Evolutionary conservation across 2,888 invertebrate species (phyloP).

Genomic region (Panopea generosa): DNA sequence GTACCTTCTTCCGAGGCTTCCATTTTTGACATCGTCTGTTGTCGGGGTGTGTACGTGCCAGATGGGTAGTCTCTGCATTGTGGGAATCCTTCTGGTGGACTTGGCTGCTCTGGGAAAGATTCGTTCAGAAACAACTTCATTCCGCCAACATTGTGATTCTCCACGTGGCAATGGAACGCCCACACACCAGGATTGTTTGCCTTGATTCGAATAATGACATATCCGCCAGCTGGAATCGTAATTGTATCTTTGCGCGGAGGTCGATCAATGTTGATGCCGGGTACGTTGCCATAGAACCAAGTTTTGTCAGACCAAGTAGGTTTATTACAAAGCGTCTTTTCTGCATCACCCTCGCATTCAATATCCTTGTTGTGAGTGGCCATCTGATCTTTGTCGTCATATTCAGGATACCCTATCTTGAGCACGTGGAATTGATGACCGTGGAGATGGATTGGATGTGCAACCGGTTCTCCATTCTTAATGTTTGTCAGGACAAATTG

Average conservation of each 20-base stretch:
- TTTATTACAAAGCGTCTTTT: slow-evolving; percentile 27
- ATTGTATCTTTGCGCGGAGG: too few species aligned
- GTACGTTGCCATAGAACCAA: slow-evolving; percentile 67
- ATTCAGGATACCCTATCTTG: slow-evolving; percentile 68
- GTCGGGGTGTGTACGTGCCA: too few species aligned
- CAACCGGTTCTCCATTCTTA: slow-evolving; percentile 55
- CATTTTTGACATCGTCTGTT: too few species aligned
- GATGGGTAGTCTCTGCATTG: too few species aligned
- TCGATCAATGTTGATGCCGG: slow-evolving; percentile 60
- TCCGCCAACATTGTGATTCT: slow-evolving; percentile 69
- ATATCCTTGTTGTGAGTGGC: slow-evolving; percentile 63
- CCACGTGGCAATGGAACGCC: slow-evolving; percentile 78
- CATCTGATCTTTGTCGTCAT: slow-evolving; percentile 34
- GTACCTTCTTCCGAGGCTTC: too few species aligned
- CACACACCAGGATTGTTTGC: slow-evolving; percentile 79
- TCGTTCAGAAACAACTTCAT: too few species aligned
- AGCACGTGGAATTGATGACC: slow-evolving; percentile 78
- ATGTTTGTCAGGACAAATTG: slow-evolving; percentile 72
- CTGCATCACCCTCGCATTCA: slow-evolving; percentile 43
- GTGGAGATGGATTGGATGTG: slow-evolving; percentile 78
- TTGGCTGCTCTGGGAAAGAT: too few species aligned
- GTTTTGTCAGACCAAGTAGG: slow-evolving; percentile 66
- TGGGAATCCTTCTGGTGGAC: too few species aligned
- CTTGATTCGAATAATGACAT: slow-evolving; percentile 75
- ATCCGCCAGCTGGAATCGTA: too few species aligned